A percentile compares a stretch with the other conserved stretches of the same genome.
Evolutionary conservation across 2,888 invertebrate species (phyloP).

Genomic region (Hirtodrosophila trivittata): DNA sequence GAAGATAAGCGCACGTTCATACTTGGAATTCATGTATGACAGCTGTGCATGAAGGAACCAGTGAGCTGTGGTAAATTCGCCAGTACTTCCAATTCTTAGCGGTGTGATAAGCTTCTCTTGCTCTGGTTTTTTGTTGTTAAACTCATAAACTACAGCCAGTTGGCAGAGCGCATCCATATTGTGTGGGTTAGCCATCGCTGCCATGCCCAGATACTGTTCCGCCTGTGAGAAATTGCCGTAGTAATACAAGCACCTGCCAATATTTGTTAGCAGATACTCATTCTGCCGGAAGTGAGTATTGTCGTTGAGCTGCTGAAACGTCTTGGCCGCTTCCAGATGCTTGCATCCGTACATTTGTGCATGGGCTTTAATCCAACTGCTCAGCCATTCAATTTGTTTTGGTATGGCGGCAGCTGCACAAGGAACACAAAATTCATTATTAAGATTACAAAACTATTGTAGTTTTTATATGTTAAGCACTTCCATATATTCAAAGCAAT

Average conservation of each 20-base stretch:
- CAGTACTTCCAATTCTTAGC: constrained; percentile 38
- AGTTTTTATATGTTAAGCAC: no score
- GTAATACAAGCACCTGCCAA: constrained; percentile 90
- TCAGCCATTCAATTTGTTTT: constrained; percentile 85
- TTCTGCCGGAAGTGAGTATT: constrained; percentile 88
- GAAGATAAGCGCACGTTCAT: constrained; percentile 89
- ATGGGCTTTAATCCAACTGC: constrained; percentile 87
- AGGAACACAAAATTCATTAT: neutral
- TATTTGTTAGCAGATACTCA: constrained; percentile 87
- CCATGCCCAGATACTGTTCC: constrained; percentile 84
- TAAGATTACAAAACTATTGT: no score
- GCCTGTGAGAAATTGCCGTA: constrained; percentile 89
- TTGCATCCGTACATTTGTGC: constrained; percentile 88
- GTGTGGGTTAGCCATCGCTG: constrained; percentile 84
- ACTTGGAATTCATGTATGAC: constrained; percentile 86
- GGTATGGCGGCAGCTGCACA: constrained; percentile 73
- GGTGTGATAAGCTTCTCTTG: constrained; percentile 86
- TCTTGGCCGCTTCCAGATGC: constrained; percentile 87
- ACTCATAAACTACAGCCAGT: constrained; percentile 86
- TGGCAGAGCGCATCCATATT: constrained; percentile 87
- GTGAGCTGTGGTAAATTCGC: constrained; percentile 87
- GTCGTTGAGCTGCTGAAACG: constrained; percentile 88
- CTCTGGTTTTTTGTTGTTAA: constrained; percentile 86
- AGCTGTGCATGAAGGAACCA: constrained; percentile 91
- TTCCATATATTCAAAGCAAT: no score